Base-by-base conservation (phyloP, 2,888 invertebrate genomes). In the Lithophane ornitopus region DNA sequence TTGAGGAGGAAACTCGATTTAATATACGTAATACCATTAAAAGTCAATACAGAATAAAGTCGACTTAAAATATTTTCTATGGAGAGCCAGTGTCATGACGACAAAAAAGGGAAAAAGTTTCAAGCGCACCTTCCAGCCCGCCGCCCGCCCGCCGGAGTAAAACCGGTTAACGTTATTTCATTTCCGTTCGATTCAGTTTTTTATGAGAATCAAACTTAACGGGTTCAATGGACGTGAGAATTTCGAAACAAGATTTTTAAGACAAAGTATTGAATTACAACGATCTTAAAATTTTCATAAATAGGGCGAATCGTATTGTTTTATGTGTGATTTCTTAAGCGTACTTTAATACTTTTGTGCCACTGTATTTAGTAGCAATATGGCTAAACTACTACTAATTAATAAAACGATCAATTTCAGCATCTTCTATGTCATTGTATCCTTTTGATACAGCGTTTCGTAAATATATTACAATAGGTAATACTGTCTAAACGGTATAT, bases 151-250 rank as follows among this genome's bases (percentile, higher is more conserved):
- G 90, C 89, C 93, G 92, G 90, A 93, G 92, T 92, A 92, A 93
- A 95, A 96, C 96, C 95, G 96, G 96, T 96, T 94, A 92, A 89
- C 93, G 91, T 95, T 94, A 94, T 94, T 95, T 94, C 95, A 96
- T 96, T 96, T 96, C 96, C 96, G 96, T 94, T 96, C 95, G 93
- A 95, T 94, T 94, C 93, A 92, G 92, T 94, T 95, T 95, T 95
- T 95, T 96, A 94, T 95, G 92, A 92, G 92, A 94, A 91, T 91
- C 91, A 91, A 92, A 92, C 92, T 92, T 93, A 94, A 92, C 93
- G 94, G 90, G 94, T 94, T 94, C 93, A 94, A 93, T 94, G 94
- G 91, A 92, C 91, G 91, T 90, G 90, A 89, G 90, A 87, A 88
- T 87, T 89, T 88, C 81, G 87, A 90, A 90, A 89, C 88, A 90